Conservation (phyloP, 2,113 vertebrate species). For the Gyps fulvus region DNA sequence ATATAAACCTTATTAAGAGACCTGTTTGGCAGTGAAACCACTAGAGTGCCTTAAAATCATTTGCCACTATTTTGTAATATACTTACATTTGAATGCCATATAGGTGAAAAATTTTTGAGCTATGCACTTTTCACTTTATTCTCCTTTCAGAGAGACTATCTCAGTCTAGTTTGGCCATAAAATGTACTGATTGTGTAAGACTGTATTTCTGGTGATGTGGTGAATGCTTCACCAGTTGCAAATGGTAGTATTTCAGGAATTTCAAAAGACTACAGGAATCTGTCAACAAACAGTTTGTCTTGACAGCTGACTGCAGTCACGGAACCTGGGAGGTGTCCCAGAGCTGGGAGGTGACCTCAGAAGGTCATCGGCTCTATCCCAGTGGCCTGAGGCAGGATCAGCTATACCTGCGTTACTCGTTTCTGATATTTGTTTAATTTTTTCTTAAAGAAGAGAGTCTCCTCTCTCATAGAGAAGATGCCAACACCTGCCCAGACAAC, state of each 20-base stretch:
- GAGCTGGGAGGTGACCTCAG: not conserved
- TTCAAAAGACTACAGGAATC: not conserved
- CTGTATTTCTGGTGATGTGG: not conserved
- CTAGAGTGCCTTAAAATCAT: not conserved
- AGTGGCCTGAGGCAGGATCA: not conserved
- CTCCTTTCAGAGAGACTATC: not conserved
- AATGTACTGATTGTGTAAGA: not conserved
- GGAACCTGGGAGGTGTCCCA: not conserved
- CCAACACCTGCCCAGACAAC: not conserved
- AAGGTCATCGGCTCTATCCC: not conserved
- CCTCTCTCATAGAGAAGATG: accelerated
- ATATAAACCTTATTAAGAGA: not conserved
- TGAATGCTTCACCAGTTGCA: not conserved
- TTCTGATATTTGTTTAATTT: not conserved
- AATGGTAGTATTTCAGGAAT: not conserved
- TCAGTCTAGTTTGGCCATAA: not conserved
- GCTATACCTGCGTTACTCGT: not conserved
- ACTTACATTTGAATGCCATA: not conserved
- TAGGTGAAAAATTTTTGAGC: not conserved
- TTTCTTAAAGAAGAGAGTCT: not conserved
- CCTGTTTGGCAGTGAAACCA: not conserved
- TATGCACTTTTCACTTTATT: not conserved
- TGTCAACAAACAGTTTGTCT: not conserved
- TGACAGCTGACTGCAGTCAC: not conserved
- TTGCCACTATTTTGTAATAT: not conserved